Evolutionary conservation across 35 echinoderm and acorn worm genomes (phyloP).

Genomic region (Diadema setosum): DNA sequence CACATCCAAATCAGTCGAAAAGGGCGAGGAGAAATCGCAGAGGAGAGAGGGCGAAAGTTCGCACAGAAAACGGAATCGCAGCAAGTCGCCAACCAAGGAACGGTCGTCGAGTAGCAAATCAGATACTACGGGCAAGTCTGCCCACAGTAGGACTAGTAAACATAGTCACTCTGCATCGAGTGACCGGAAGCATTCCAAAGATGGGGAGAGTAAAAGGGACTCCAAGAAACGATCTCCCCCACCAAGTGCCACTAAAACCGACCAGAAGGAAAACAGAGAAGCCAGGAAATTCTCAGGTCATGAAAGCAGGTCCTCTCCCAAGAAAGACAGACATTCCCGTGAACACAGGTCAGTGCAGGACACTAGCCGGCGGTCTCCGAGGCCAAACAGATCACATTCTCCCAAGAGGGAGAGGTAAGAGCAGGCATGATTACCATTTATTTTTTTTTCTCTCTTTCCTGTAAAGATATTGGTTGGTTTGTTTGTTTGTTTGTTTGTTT

Average conservation of each 20-base stretch:
- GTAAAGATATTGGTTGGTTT: background rate
- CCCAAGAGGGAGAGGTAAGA: conserved; percentile 11
- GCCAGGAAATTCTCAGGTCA: background rate
- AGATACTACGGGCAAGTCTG: background rate
- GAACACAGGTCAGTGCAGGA: background rate
- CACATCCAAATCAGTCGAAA: conserved; percentile 1
- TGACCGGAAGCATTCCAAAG: background rate
- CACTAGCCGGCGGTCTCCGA: background rate
- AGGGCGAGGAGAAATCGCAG: conserved; percentile 37
- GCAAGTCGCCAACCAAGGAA: background rate
- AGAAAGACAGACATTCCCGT: background rate
- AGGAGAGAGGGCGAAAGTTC: conserved; percentile 16
- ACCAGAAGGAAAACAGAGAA: background rate
- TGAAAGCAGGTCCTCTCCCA: background rate
- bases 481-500: too few relatives aligned
- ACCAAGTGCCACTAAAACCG: background rate
- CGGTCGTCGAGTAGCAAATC: background rate
- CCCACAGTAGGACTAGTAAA: background rate
- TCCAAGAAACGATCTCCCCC: conserved; percentile 1
- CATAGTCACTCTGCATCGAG: background rate
- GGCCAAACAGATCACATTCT: conserved; percentile 1
- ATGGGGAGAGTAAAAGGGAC: background rate
- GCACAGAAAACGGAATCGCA: background rate
- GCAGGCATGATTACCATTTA: background rate
- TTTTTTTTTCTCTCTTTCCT: too few relatives aligned